Conservation (phyloP, 2,888 invertebrate genomes). For the Nephrotoma guestfalica region DNA sequence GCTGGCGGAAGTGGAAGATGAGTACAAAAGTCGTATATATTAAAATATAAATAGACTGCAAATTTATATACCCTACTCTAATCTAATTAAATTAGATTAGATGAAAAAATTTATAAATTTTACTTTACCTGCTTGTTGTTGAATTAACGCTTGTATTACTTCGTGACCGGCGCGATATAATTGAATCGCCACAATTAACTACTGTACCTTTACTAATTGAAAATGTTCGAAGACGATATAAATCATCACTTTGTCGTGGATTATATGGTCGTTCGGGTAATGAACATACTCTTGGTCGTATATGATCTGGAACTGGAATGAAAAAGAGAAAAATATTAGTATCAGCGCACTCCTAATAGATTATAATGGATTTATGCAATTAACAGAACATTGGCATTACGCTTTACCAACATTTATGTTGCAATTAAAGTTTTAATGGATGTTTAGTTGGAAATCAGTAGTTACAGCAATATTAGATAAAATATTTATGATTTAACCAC, state of each 20-base stretch:
- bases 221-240: conserved; percentile 71
- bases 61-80: background rate
- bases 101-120: background rate
- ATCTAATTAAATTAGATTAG: background rate
- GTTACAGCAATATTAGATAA: too few species aligned
- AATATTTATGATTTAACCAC: too few species aligned
- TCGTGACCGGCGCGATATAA: conserved; percentile 68
- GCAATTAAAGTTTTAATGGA: background rate
- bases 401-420: too few species aligned
- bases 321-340: conserved; percentile 11
- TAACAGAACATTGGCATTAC: too few species aligned
- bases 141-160: conserved; percentile 83
- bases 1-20: too few species aligned
- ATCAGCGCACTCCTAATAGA: background rate
- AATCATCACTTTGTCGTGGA: conserved; percentile 67
- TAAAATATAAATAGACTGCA: too few species aligned
- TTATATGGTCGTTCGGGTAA: conserved; percentile 77
- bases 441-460: too few species aligned
- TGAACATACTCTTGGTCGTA: conserved; percentile 69
- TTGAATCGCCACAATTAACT: conserved; percentile 80
- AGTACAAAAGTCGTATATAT: too few species aligned
- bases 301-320: conserved; percentile 62
- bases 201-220: conserved; percentile 79
- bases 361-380: background rate
- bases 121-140: conserved; percentile 57